Evolutionary conservation across 1,140 invertebrate genomes (phyloP).

Genomic region (Pantala flavescens): DNA sequence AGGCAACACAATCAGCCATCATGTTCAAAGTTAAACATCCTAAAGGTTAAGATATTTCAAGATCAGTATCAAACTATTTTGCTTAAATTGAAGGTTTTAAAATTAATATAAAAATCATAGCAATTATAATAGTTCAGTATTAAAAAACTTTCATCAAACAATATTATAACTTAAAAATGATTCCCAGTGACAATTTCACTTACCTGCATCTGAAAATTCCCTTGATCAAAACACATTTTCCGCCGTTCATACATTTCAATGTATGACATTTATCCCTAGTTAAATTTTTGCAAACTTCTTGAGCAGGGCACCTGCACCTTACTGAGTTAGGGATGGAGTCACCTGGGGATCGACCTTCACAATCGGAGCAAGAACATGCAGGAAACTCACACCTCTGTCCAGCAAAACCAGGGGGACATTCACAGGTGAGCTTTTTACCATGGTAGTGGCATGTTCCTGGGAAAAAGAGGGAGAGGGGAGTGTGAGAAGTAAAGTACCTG

Average conservation of each 20-base stretch:
- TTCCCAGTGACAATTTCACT: background rate
- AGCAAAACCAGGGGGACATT: constrained; percentile 40
- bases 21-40: too few relatives aligned
- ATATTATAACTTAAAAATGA: too few relatives aligned
- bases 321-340: background rate
- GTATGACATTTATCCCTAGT: background rate
- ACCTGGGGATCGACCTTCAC: background rate
- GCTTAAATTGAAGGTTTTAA: too few relatives aligned
- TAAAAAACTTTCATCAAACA: too few relatives aligned
- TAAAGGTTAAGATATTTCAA: too few relatives aligned
- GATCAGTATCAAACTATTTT: too few relatives aligned
- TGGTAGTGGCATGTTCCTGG: constrained; percentile 28
- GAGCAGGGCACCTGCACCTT: background rate
- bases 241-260: background rate
- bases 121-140: too few relatives aligned
- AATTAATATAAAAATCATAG: too few relatives aligned
- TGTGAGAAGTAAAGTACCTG: too few relatives aligned
- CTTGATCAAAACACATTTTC: background rate
- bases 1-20: too few relatives aligned
- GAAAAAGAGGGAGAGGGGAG: constrained; percentile 18
- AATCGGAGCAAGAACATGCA: background rate
- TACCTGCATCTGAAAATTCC: background rate
- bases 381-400: constrained; percentile 44
- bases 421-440: constrained; percentile 32
- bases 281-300: background rate